phyloP scores from a whole-genome alignment of 2,113 vertebrate species.

The Xiphophorus maculatus region DNA sequence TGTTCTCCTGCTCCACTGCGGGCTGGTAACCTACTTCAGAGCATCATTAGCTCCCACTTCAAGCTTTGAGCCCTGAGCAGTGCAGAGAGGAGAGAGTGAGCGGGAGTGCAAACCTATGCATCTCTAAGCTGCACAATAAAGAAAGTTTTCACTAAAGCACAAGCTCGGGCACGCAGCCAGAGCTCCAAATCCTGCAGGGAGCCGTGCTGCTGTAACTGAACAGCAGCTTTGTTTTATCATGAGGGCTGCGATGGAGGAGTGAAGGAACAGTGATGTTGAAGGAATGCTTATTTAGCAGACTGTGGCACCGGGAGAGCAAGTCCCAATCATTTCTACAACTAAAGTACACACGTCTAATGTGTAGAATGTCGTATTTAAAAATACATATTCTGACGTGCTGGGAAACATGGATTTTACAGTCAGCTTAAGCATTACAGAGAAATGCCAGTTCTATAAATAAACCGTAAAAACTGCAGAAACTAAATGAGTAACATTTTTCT shows the following conservation, averaged over 20 bases:
- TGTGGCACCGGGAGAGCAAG: constrained; percentile 15
- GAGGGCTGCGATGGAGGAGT: constrained; percentile 1
- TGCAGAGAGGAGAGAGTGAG: constrained; percentile 27
- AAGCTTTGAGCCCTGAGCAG: constrained; percentile 48
- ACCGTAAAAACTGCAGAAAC: neutral
- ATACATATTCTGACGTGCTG: neutral
- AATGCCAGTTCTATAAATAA: neutral
- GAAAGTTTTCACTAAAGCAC: constrained; percentile 56
- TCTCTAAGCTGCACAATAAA: constrained; percentile 40
- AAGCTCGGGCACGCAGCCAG: constrained; percentile 43
- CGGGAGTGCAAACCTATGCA: constrained; percentile 37
- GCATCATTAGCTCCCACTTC: constrained; percentile 69
- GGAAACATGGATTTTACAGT: neutral
- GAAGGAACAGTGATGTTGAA: constrained; percentile 19
- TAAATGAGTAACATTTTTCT: neutral
- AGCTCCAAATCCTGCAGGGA: constrained; percentile 38
- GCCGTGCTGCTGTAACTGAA: constrained; percentile 10
- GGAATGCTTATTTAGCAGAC: constrained; percentile 17
- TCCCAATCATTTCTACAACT: constrained; percentile 8
- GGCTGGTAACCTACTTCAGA: constrained; percentile 72
- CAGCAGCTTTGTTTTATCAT: constrained; percentile 22
- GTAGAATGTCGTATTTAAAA: neutral
- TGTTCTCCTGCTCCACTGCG: constrained; percentile 50
- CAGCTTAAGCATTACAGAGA: neutral
- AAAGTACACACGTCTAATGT: no score